phyloP scores from a whole-genome alignment of 2,888 invertebrate genomes.

The Nomada fabriciana region DNA sequence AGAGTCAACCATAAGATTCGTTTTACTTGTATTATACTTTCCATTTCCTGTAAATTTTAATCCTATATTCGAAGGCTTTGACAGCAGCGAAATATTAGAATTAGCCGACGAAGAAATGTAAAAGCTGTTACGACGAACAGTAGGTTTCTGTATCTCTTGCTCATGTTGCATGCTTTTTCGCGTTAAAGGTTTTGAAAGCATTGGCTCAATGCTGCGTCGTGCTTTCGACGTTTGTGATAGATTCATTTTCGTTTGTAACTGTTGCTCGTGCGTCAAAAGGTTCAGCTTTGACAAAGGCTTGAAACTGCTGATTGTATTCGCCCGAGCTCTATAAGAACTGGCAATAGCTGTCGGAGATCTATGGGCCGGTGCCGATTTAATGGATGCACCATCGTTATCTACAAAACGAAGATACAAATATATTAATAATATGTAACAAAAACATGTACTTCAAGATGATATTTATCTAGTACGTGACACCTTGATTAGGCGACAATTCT shows the following conservation, averaged over 20 bases:
- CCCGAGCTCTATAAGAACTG: slow-evolving; percentile 8
- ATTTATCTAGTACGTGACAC: slow-evolving; percentile 4
- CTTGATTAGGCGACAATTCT: slow-evolving; percentile 25
- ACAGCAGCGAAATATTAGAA: not conserved
- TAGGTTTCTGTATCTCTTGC: not conserved
- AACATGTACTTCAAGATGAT: not conserved
- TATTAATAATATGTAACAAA: not conserved
- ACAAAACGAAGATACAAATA: not conserved
- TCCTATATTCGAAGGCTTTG: slow-evolving; percentile 13
- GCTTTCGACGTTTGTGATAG: not conserved
- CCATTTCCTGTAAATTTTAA: not conserved
- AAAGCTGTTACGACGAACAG: slow-evolving; percentile 37
- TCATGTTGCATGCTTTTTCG: slow-evolving; percentile 12
- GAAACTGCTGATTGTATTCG: not conserved
- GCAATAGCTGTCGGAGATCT: not conserved
- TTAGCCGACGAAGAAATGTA: slow-evolving; percentile 25
- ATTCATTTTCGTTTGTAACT: not conserved
- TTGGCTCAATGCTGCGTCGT: slow-evolving; percentile 18
- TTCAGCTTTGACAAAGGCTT: slow-evolving; percentile 12
- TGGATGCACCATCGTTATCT: slow-evolving; percentile 36
- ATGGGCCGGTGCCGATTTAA: slow-evolving; percentile 43
- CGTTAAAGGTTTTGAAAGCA: not conserved
- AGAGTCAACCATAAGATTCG: not conserved
- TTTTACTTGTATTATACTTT: slow-evolving; percentile 3
- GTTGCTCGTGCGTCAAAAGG: not conserved